Base-by-base conservation (phyloP, 1,140 invertebrate genomes). In the Drosophila pseudoananassae region DNA sequence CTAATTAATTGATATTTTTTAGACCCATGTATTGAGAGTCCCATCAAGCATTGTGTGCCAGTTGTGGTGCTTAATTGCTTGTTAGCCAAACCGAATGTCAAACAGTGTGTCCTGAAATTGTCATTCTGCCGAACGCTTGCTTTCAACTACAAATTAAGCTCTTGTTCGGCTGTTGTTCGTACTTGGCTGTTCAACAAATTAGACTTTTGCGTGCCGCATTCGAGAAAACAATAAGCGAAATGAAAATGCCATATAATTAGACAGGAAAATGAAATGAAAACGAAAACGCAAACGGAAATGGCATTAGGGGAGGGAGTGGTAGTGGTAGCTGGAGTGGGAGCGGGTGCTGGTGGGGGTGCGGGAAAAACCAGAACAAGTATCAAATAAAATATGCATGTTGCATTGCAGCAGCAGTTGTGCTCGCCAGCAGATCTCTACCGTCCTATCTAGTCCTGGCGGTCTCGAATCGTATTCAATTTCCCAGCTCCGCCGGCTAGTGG, bases 71-170 rank as follows among this genome's bases (percentile, higher is more conserved):
- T 63, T 70, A 87, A 78, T 87, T 87, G 83, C 61, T 82, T 87
- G 75, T 78, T 87, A 87, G 61, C 58, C 57, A 66, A 72, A 66
- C 55, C 59, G 64, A 84, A 84, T 71, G 80, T 55, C 80, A 78
- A 83, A 84, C 71, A 84, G 78, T 78, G 49, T 69, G 73, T 73
- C 72, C 74, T 53, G 47, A 73, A 72, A 87, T 81, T 81, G 82
- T 81, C 81, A 87, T 81, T 36, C 51, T 50, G 66, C 46, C 71
- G 80, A 87, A 78, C 81, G 81, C 63, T 87, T 78, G 59, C 78
- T 79, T 77, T 83, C 69, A 91, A 61, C 82, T 78, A 64, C 75
- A 78, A 87, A 88, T 87, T 78, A 82, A 87, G 78, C 74, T 61
- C 59, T 69, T 78, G 68, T 76, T 74, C 63, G 61, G 49, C 63